A percentile compares a stretch with the other conserved stretches of the same genome.
Evolutionary conservation across 2,888 invertebrate genomes (phyloP).

Genomic region (Lypha dubia): DNA sequence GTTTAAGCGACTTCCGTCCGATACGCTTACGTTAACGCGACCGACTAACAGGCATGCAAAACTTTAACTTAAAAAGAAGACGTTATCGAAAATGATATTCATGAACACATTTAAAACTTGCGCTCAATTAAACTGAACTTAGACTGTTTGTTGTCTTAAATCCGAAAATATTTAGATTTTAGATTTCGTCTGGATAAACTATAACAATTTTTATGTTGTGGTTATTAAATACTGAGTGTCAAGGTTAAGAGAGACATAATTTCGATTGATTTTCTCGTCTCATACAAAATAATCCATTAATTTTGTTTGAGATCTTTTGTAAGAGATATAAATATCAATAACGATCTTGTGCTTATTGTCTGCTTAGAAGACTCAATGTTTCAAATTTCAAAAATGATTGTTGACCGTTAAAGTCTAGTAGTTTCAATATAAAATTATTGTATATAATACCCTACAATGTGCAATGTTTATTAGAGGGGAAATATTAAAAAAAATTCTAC

Average conservation of each 20-base stretch:
- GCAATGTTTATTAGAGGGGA: background rate
- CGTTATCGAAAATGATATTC: conserved; percentile 71
- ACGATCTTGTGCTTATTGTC: conserved; percentile 34
- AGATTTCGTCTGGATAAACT: conserved; percentile 28
- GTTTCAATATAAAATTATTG: conserved; percentile 27
- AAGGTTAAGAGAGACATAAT: conserved; percentile 78
- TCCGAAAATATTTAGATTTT: background rate
- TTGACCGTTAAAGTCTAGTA: conserved; percentile 58
- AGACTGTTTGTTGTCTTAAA: conserved; percentile 41
- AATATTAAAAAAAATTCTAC: background rate
- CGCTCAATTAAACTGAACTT: conserved; percentile 29
- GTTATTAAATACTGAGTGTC: conserved; percentile 80
- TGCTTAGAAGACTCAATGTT: conserved; percentile 29
- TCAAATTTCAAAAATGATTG: conserved; percentile 64
- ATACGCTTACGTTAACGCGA: conserved; percentile 80
- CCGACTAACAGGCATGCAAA: conserved; percentile 79
- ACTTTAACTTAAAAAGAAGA: conserved; percentile 81
- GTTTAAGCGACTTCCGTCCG: conserved; percentile 75
- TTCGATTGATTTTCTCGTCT: conserved; percentile 32
- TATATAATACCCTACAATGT: conserved; percentile 36
- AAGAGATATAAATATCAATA: conserved; percentile 22
- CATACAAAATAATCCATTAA: conserved; percentile 31
- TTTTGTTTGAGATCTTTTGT: conserved; percentile 1
- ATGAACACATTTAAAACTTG: conserved; percentile 35
- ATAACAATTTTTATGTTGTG: conserved; percentile 51